These are phyloP conservation scores for Trichogramma pretiosum DNA, from an alignment of 1,140 invertebrate genomes.

Conservation along the genomic window DNA sequence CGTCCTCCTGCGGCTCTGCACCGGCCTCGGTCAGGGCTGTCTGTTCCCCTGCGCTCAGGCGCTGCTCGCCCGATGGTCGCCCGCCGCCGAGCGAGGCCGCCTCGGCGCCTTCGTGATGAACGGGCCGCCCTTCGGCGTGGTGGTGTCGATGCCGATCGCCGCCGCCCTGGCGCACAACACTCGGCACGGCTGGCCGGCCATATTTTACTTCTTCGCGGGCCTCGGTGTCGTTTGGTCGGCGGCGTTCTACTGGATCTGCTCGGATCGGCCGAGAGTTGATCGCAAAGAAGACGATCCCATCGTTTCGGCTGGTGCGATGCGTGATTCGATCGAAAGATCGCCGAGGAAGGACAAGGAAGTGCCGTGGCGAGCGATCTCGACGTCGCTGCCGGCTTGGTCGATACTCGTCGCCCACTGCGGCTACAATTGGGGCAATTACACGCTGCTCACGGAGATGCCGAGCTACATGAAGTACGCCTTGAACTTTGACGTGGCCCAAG, in stretches of 20 bases:
- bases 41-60: conserved; percentile 56
- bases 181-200: conserved; percentile 62
- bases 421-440: conserved; percentile 90
- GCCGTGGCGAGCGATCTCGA: conserved; percentile 50
- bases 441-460: conserved; percentile 81
- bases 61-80: conserved; percentile 55
- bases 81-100: conserved; percentile 33
- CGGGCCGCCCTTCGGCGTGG: conserved; percentile 61
- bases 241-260: conserved; percentile 54
- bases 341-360: too few species aligned
- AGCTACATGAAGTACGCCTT: conserved; percentile 79
- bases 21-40: conserved; percentile 51
- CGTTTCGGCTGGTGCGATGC: too few species aligned
- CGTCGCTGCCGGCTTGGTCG: conserved; percentile 72
- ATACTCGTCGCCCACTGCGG: conserved; percentile 73
- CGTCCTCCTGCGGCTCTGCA: too few species aligned
- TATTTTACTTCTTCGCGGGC: conserved; percentile 67
- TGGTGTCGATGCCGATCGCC: conserved; percentile 60
- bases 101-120: conserved; percentile 35
- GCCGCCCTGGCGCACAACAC: conserved; percentile 58
- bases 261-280: conserved; percentile 52
- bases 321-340: too few species aligned
- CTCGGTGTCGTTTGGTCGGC: conserved; percentile 53
- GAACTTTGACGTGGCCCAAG: conserved; percentile 64
- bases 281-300: conserved; percentile 55